phyloP scores from a whole-genome alignment of 64 coral and sea anemone species.

The Actinia equina region DNA sequence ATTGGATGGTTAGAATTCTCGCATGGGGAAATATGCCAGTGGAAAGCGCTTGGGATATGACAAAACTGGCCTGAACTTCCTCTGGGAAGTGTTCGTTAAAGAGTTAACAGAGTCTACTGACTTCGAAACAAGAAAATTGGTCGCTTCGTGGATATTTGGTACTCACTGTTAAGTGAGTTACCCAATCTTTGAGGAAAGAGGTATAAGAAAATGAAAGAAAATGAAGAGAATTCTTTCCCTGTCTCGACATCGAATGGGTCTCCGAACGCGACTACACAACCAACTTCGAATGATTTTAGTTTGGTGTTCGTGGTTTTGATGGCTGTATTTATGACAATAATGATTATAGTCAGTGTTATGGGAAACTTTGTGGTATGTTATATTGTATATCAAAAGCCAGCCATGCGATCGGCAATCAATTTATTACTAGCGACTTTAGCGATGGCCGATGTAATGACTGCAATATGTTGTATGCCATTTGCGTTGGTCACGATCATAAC shows the following conservation, averaged over 20 bases:
- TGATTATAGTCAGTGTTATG: constrained; percentile 64
- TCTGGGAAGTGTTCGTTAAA: neutral
- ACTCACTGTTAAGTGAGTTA: neutral
- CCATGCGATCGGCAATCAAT: constrained; percentile 96
- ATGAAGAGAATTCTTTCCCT: neutral
- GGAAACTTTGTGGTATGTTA: constrained; percentile 93
- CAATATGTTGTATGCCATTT: constrained; percentile 80
- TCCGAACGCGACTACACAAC: constrained; percentile 16
- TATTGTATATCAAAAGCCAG: constrained; percentile 96
- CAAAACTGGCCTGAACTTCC: constrained; percentile 2
- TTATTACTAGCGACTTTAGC: constrained; percentile 85
- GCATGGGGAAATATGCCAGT: neutral
- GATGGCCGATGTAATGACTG: constrained; percentile 74
- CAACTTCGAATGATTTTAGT: neutral
- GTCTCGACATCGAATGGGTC: constrained; percentile 2
- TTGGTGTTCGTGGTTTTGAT: constrained; percentile 34
- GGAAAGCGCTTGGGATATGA: neutral
- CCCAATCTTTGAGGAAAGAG: neutral
- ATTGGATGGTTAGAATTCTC: neutral
- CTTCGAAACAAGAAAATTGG: neutral
- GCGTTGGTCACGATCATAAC: constrained; percentile 66
- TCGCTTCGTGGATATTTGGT: neutral
- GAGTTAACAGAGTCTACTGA: neutral
- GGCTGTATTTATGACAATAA: constrained; percentile 71
- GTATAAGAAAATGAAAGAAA: neutral